These are phyloP conservation scores for Drosophila grimshawi DNA, from an alignment of 1,140 invertebrate species.

Conservation along the genomic window DNA sequence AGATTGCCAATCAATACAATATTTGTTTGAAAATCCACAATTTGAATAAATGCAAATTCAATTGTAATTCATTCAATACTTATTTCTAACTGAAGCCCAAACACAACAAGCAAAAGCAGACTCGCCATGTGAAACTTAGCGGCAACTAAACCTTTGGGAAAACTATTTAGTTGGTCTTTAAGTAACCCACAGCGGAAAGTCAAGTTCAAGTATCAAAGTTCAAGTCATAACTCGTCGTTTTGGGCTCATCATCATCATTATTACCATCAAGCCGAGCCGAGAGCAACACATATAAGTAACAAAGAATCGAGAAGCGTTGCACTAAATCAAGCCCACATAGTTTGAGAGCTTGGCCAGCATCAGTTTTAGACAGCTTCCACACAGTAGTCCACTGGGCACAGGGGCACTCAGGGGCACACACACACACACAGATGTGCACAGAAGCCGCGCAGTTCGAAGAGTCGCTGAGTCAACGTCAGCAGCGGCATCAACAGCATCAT, in stretches of 20 bases:
- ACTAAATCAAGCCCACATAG: slow-evolving; percentile 80
- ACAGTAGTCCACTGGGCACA: slow-evolving; percentile 59
- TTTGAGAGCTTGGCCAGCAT: slow-evolving; percentile 55
- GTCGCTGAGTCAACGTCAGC: slow-evolving; percentile 42
- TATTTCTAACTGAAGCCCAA: neutral
- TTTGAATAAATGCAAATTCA: too few species aligned
- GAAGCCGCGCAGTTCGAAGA: slow-evolving; percentile 48
- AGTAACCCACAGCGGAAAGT: slow-evolving; percentile 14
- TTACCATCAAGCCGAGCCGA: slow-evolving; percentile 14
- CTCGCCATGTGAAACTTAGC: too few species aligned
- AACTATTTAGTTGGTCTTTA: slow-evolving; percentile 17
- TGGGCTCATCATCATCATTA: slow-evolving; percentile 29
- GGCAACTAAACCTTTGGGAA: neutral
- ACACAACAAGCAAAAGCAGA: too few species aligned
- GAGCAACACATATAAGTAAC: slow-evolving; percentile 36
- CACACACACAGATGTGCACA: slow-evolving; percentile 17
- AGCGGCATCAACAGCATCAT: slow-evolving; percentile 53
- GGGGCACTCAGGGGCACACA: slow-evolving; percentile 6
- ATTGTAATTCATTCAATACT: too few species aligned
- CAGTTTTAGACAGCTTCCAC: slow-evolving; percentile 65
- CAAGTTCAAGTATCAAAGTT: slow-evolving; percentile 68
- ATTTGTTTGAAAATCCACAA: too few species aligned
- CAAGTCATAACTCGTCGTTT: slow-evolving; percentile 69
- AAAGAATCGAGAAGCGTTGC: slow-evolving; percentile 57
- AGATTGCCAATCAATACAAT: too few species aligned